phyloP scores from a whole-genome alignment of 1,140 invertebrate species.

The Meteorus sp. region DNA sequence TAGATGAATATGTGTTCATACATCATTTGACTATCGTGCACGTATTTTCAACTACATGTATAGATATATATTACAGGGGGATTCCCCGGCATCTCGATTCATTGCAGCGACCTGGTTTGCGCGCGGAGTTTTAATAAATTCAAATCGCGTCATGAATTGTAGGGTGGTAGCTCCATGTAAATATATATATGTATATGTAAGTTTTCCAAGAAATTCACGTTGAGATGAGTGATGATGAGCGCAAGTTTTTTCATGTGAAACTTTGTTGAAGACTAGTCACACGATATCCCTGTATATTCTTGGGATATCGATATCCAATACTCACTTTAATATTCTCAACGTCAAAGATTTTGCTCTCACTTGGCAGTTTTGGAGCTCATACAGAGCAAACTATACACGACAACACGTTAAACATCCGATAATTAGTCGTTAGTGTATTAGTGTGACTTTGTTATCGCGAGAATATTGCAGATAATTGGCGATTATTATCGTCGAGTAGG shows the following conservation, averaged over 20 bases:
- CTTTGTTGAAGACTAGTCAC: too few relatives aligned
- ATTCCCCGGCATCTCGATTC: neutral
- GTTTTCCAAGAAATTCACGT: neutral
- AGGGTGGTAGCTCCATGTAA: neutral
- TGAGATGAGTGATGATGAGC: neutral
- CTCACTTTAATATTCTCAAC: too few relatives aligned
- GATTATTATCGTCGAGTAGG: constrained; percentile 1
- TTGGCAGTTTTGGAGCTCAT: neutral
- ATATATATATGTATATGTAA: neutral
- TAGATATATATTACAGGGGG: neutral
- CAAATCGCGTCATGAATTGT: constrained; percentile 11
- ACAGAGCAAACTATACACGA: neutral
- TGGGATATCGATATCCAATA: too few relatives aligned
- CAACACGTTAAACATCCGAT: constrained; percentile 16
- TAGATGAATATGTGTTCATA: neutral
- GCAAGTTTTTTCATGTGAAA: too few relatives aligned
- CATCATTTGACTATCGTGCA: neutral
- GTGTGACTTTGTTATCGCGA: constrained; percentile 13
- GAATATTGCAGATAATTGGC: neutral
- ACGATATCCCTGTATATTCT: too few relatives aligned
- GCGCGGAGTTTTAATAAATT: constrained; percentile 8
- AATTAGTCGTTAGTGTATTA: constrained; percentile 27
- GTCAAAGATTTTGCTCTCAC: constrained; percentile 4
- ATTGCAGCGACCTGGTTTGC: constrained; percentile 2
- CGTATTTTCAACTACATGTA: neutral